Base-by-base conservation (phyloP, 1,140 invertebrate species). In the Campoletis sonorensis region DNA sequence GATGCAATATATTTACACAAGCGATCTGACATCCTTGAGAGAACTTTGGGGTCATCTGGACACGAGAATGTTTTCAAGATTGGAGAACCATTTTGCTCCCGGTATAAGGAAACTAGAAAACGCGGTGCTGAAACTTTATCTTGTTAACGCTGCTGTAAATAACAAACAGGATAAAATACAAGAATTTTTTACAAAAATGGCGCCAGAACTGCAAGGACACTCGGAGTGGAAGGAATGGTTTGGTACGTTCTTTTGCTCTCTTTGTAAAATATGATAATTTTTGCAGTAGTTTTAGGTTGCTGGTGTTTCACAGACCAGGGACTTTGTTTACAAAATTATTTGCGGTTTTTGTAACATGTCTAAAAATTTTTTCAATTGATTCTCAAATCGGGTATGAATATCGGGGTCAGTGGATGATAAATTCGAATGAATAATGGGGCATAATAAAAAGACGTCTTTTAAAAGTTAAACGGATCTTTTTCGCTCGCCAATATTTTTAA, bases 171-270 rank as follows among this genome's bases (percentile, higher is more conserved):
- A 98, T 27, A 97, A 97, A 92, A 94, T 98, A 64, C 93, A 94
- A 54, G 98, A 99, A 82, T 99, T 99, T 91, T 97, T 99, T 89
- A 94, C 94, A 33, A 98, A 96, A 92, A 95, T 99, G 94, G 94
- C 97, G 7, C 93, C 95, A 72, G 97, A 99, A 87, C 88, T 99
- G 33, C 97, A 98, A 88, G 96, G 95, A 78, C 97, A 98, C 89
- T 93, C 94, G 76, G 98, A 98, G 88, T 99, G 98, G 97, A 98
- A 96, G 88, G 98, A 99, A 86, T 99, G 98, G 98, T 99, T 99
- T 93, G 96, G 98, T 99, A 95, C 93, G 95, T 92, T 79, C 18
- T 70, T 58, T 80, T 71, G n/a, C n/a, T 49, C 49, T 67, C 67
- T 49, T 27, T 18, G 49, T n/a, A 30, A 2, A 8, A 68, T 4